Conservation (phyloP, 2,888 invertebrate genomes). For the Agrilus biguttatus region DNA sequence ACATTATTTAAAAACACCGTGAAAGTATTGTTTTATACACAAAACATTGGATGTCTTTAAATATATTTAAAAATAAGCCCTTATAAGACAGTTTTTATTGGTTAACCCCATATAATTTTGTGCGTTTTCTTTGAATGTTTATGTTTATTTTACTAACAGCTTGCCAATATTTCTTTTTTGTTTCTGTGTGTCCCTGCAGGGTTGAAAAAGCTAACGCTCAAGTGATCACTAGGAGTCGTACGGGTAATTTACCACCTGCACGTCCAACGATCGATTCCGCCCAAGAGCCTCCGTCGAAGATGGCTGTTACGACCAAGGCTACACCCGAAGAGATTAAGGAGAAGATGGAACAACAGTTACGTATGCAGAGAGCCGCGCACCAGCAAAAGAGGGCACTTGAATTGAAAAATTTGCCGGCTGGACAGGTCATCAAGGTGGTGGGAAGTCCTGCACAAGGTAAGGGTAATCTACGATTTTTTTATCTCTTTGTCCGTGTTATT, state of each 20-base stretch:
- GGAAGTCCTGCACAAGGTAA: constrained; percentile 42
- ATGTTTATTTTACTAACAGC: constrained; percentile 15
- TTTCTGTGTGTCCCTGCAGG: constrained; percentile 30
- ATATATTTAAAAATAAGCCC: no score
- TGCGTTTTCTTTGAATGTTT: no score
- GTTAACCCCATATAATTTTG: no score
- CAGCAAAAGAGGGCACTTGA: constrained; percentile 73
- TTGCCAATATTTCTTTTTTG: constrained; percentile 9
- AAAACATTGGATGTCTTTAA: no score
- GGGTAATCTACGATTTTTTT: neutral
- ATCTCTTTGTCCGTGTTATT: neutral
- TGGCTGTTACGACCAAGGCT: constrained; percentile 39
- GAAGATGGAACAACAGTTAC: constrained; percentile 81
- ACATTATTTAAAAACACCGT: no score
- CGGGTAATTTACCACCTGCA: constrained; percentile 49
- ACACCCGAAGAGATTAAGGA: constrained; percentile 69
- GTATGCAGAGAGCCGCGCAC: constrained; percentile 76
- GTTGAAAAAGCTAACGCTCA: constrained; percentile 57
- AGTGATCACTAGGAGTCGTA: constrained; percentile 68
- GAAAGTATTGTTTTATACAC: no score
- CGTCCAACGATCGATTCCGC: constrained; percentile 26
- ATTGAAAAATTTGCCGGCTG: constrained; percentile 28
- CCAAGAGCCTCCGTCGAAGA: constrained; percentile 23
- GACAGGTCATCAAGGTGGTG: constrained; percentile 39
- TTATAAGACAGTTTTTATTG: no score